These are phyloP conservation scores for Lamellibrachia luymesi DNA, from an alignment of 1,140 invertebrate species.

Conservation along the genomic window DNA sequence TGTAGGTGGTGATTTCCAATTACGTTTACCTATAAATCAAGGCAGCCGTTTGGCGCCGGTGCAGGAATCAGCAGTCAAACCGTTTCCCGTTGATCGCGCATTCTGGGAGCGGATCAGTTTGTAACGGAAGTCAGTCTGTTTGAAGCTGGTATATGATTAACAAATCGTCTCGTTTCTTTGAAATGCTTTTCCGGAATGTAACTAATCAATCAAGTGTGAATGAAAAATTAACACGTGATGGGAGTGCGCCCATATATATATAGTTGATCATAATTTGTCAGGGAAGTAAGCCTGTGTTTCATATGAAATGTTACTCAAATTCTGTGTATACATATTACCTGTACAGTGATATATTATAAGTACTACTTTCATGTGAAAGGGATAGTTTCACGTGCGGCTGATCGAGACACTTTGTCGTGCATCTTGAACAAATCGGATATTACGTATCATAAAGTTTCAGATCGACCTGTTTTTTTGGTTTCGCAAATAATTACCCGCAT, in stretches of 20 bases:
- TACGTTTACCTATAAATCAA: neutral
- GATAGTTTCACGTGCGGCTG: neutral
- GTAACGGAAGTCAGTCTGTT: neutral
- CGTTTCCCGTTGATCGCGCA: neutral
- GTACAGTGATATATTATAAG: too few species aligned
- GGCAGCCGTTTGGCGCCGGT: neutral
- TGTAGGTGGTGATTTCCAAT: neutral
- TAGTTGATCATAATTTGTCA: neutral
- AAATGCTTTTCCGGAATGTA: neutral
- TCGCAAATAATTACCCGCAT: neutral
- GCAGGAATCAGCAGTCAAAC: neutral
- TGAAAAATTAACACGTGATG: neutral
- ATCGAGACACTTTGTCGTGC: neutral
- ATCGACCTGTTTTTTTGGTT: neutral
- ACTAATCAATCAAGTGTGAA: neutral
- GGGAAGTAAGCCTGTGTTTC: neutral
- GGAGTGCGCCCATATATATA: neutral
- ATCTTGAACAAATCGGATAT: neutral
- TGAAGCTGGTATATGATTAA: neutral
- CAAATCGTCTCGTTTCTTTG: neutral
- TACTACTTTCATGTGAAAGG: neutral
- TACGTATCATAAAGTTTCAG: neutral
- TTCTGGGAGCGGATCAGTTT: neutral
- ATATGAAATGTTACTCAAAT: neutral
- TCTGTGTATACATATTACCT: neutral